phyloP scores from a whole-genome alignment of 2,113 vertebrate species.

The Cairina moschata region DNA sequence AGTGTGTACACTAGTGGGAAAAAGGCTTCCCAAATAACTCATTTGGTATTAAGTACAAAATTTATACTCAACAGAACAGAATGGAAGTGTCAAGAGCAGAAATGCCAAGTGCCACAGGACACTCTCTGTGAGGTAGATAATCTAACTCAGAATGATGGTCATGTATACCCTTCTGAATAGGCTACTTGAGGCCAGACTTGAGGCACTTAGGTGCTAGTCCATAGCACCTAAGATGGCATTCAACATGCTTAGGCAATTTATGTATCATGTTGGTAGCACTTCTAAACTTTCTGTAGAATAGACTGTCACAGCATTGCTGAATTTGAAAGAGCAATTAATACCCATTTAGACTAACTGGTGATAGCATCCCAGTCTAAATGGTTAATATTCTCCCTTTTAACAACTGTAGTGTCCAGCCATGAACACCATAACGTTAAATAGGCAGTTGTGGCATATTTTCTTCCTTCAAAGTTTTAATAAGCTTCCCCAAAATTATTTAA shows the following conservation, averaged over 20 bases:
- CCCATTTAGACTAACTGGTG: not conserved
- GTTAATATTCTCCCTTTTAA: not conserved
- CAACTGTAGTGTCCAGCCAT: not conserved
- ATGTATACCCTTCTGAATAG: not conserved
- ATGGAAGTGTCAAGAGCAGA: not conserved
- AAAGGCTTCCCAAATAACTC: not conserved
- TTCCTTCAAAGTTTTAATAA: not conserved
- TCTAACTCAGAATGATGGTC: not conserved
- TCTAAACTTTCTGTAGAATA: not conserved
- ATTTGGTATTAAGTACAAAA: not conserved
- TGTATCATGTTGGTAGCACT: not conserved
- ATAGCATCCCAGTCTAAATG: not conserved
- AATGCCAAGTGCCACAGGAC: not conserved
- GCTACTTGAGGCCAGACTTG: not conserved
- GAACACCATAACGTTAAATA: not conserved
- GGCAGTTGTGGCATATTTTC: not conserved
- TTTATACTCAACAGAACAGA: not conserved
- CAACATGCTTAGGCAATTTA: not conserved
- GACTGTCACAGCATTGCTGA: not conserved
- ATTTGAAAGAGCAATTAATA: not conserved
- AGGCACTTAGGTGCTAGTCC: no score
- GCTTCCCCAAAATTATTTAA: not conserved
- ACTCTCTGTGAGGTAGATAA: not conserved
- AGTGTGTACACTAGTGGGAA: not conserved
- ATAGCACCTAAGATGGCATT: not conserved